Conservation (phyloP, 2,797 vertebrate species). For the Chelon auratus region DNA sequence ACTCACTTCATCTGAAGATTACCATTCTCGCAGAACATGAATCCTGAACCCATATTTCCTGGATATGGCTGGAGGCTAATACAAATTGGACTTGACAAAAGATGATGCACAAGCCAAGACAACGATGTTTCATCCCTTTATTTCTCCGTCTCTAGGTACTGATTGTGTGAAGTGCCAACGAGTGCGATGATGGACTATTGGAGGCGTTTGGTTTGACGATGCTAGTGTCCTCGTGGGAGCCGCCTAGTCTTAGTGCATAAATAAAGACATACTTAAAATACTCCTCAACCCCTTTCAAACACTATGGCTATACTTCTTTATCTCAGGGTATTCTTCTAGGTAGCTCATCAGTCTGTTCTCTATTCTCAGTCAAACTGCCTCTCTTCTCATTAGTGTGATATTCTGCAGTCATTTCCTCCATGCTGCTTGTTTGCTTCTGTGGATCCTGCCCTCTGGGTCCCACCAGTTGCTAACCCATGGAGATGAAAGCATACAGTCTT, state of each 20-base stretch:
- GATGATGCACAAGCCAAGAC: conserved; percentile 76
- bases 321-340: conserved; percentile 27
- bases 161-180: conserved; percentile 73
- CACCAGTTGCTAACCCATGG: conserved; percentile 52
- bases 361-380: conserved; percentile 26
- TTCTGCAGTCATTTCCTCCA: conserved; percentile 49
- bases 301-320: conserved; percentile 38
- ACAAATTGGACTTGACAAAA: conserved; percentile 81
- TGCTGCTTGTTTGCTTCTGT: conserved; percentile 61
- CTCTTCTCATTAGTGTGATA: conserved; percentile 67
- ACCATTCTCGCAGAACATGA: conserved; percentile 67
- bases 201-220: conserved; percentile 70
- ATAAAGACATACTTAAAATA: conserved; percentile 76
- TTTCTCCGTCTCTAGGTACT: conserved; percentile 69
- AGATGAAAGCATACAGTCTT: conserved; percentile 62
- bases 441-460: conserved; percentile 42
- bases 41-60: conserved; percentile 63
- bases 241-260: conserved; percentile 61
- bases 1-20: conserved; percentile 78
- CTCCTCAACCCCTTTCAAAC: conserved; percentile 50
- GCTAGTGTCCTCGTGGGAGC: conserved; percentile 75
- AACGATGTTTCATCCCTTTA: conserved; percentile 68
- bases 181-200: conserved; percentile 67
- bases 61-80: conserved; percentile 67
- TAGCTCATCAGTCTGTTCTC: conserved; percentile 38